Percentiles rank a stretch among this genome's conserved stretches.
phyloP scores from a whole-genome alignment of 1,140 invertebrate genomes.

The Triops cancriformis region DNA sequence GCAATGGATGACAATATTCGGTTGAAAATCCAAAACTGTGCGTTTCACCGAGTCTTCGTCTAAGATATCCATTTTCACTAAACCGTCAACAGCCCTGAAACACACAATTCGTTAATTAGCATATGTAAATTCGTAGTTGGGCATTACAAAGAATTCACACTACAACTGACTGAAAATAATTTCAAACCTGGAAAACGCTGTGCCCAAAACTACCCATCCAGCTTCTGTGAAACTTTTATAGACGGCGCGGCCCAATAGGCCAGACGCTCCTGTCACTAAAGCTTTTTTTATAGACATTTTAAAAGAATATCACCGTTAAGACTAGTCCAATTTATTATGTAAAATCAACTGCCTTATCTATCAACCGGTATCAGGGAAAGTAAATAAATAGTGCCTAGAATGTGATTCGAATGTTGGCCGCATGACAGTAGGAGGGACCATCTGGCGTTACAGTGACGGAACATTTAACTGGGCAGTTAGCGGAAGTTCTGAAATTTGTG shows the following conservation, averaged over 20 bases:
- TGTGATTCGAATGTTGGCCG: too few species aligned
- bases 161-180: not conserved
- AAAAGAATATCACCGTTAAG: too few species aligned
- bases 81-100: conserved; percentile 31
- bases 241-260: conserved; percentile 44
- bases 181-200: conserved; percentile 42
- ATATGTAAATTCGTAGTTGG: not conserved
- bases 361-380: too few species aligned
- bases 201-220: conserved; percentile 40
- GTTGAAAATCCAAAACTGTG: conserved; percentile 39
- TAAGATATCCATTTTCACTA: conserved; percentile 41
- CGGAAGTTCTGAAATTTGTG: too few species aligned
- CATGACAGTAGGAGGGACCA: too few species aligned
- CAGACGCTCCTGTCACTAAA: conserved; percentile 47
- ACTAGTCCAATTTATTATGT: too few species aligned
- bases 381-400: too few species aligned
- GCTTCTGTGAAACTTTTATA: conserved; percentile 36
- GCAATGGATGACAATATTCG: conserved; percentile 45
- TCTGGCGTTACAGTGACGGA: too few species aligned
- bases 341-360: too few species aligned
- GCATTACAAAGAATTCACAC: too few species aligned
- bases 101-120: not conserved
- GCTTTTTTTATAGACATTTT: conserved; percentile 30
- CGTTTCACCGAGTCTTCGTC: conserved; percentile 36
- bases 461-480: too few species aligned